phyloP scores from a whole-genome alignment of 2,888 invertebrate species.

The Mechanitis mazaeus region DNA sequence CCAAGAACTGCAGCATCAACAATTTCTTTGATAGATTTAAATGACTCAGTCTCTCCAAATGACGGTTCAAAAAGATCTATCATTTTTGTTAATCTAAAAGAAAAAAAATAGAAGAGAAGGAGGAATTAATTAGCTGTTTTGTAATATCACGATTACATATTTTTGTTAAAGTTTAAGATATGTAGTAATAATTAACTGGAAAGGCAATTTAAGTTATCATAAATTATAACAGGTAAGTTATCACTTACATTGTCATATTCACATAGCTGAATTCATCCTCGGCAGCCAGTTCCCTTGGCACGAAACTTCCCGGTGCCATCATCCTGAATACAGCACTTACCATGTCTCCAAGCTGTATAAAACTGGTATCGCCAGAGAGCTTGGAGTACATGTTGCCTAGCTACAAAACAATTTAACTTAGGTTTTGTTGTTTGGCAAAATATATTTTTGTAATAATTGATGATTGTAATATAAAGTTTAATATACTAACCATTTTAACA shows the following conservation, averaged over 20 bases:
- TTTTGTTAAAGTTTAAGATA: too few relatives aligned
- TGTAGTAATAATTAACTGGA: neutral
- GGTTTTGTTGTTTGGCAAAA: neutral
- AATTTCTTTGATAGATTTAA: slow-evolving; percentile 47
- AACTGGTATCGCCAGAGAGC: slow-evolving; percentile 64
- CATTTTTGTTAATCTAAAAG: slow-evolving; percentile 50
- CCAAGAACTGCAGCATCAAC: slow-evolving; percentile 45
- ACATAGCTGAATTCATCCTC: slow-evolving; percentile 58
- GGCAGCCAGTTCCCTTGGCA: slow-evolving; percentile 64
- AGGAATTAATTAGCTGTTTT: too few relatives aligned
- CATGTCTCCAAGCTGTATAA: slow-evolving; percentile 60
- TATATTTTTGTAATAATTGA: neutral
- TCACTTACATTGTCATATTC: slow-evolving; percentile 56
- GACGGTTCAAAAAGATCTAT: slow-evolving; percentile 58
- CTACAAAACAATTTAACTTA: slow-evolving; percentile 36
- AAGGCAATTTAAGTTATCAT: neutral
- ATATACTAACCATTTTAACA: slow-evolving; percentile 64
- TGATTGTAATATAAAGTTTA: slow-evolving; percentile 5
- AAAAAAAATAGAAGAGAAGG: neutral
- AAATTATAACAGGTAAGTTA: too few relatives aligned
- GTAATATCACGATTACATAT: too few relatives aligned
- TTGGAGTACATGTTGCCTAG: slow-evolving; percentile 67
- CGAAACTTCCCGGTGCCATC: slow-evolving; percentile 57
- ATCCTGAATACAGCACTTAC: slow-evolving; percentile 62
- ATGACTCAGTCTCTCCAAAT: slow-evolving; percentile 59